Evolutionary conservation across 2,888 invertebrate genomes (phyloP).

Genomic region (Margaritifera margaritifera): DNA sequence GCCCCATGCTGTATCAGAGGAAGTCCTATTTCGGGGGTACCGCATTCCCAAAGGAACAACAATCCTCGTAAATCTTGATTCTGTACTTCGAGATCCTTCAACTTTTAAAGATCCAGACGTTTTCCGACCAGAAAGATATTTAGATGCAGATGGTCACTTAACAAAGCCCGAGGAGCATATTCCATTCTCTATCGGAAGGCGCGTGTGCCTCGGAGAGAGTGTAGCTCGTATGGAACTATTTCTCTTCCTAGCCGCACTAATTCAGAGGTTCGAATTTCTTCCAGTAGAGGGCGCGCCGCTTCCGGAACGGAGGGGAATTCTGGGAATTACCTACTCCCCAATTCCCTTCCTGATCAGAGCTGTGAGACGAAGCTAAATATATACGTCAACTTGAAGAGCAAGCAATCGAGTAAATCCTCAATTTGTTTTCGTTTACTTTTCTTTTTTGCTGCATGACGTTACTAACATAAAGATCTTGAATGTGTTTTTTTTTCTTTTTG

Average conservation of each 20-base stretch:
- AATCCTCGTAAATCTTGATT: slow-evolving; percentile 47
- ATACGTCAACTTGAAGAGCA: too few relatives aligned
- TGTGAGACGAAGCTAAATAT: not conserved
- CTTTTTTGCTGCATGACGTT: too few relatives aligned
- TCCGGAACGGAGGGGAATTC: slow-evolving; percentile 25
- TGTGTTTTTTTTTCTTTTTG: too few relatives aligned
- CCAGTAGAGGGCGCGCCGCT: slow-evolving; percentile 13
- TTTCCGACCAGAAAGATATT: slow-evolving; percentile 58
- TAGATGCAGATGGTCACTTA: slow-evolving; percentile 32
- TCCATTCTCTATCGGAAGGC: slow-evolving; percentile 37
- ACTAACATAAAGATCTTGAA: too few relatives aligned
- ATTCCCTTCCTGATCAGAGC: slow-evolving; percentile 6
- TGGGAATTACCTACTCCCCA: slow-evolving; percentile 39
- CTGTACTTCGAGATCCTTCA: slow-evolving; percentile 46
- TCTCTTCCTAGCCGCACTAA: slow-evolving; percentile 31
- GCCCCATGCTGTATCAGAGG: slow-evolving; percentile 45
- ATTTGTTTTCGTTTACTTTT: too few relatives aligned
- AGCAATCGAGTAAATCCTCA: too few relatives aligned
- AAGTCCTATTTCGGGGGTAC: slow-evolving; percentile 54
- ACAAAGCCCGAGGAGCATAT: slow-evolving; percentile 27
- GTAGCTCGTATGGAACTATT: slow-evolving; percentile 46
- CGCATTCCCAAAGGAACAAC: slow-evolving; percentile 57
- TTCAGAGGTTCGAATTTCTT: slow-evolving; percentile 33
- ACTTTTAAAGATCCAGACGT: slow-evolving; percentile 45
- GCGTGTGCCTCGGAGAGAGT: slow-evolving; percentile 5